Percentiles rank a stretch among this genome's conserved stretches.
phyloP scores from a whole-genome alignment of 2,888 invertebrate genomes.

The Steinernema scapterisci region DNA sequence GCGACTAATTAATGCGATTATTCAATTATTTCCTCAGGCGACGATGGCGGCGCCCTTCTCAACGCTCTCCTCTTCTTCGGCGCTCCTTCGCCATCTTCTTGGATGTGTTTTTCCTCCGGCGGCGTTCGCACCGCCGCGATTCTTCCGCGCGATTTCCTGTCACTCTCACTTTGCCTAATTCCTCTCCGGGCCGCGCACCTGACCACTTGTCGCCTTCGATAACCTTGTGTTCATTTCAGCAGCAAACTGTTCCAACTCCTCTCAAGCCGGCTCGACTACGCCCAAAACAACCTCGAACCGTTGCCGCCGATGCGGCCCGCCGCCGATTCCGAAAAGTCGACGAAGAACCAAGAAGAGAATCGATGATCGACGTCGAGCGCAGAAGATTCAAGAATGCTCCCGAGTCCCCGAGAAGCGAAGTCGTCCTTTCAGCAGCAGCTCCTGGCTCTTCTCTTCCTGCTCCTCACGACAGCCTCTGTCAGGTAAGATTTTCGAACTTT shows the following conservation, averaged over 20 bases:
- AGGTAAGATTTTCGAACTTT: no score
- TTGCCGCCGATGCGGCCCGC: conserved; percentile 12
- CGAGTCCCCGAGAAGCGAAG: conserved; percentile 5
- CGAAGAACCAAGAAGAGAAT: not conserved
- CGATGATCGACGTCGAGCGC: conserved; percentile 4
- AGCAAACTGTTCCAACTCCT: not conserved
- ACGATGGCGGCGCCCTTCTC: conserved; percentile 15
- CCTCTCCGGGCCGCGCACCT: not conserved
- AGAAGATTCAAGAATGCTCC: not conserved
- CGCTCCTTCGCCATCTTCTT: no score
- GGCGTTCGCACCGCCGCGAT: conserved; percentile 2
- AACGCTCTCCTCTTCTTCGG: not conserved
- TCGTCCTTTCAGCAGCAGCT: not conserved
- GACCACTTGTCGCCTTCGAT: conserved; percentile 25
- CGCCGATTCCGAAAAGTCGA: not conserved
- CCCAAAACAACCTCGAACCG: not conserved
- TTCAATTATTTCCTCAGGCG: conserved; percentile 31
- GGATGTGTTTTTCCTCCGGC: conserved; percentile 22
- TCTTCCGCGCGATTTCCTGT: conserved; percentile 31
- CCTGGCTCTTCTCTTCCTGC: conserved; percentile 1
- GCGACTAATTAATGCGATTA: conserved; percentile 30
- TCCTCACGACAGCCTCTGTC: not conserved
- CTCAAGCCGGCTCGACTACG: no score
- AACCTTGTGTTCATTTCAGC: conserved; percentile 8
- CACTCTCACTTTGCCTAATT: conserved; percentile 5